phyloP scores from a whole-genome alignment of 2,113 vertebrate genomes.

The Pungitius pungitius region DNA sequence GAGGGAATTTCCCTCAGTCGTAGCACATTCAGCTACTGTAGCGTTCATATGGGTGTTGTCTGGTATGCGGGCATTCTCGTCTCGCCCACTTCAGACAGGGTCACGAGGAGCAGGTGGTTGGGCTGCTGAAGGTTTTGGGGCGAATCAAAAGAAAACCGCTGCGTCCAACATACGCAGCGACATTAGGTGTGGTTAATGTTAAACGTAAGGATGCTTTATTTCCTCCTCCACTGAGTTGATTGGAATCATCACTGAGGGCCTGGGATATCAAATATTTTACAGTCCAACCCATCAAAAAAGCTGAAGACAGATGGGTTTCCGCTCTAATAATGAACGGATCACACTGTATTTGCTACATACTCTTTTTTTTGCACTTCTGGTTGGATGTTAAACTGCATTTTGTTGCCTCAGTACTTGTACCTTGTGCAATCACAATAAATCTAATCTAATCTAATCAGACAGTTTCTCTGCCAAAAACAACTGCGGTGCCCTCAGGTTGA shows the following conservation, averaged over 20 bases:
- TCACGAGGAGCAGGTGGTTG: constrained; percentile 35
- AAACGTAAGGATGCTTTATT: not conserved
- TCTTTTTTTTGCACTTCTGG: too few species aligned
- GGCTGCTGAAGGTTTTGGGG: constrained; percentile 28
- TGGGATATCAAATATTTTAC: not conserved
- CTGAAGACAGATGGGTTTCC: not conserved
- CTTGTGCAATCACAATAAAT: too few species aligned
- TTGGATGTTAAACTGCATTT: too few species aligned
- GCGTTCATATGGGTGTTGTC: constrained; percentile 53
- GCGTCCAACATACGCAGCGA: not conserved
- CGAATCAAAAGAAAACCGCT: constrained; percentile 13
- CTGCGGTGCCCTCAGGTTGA: not conserved
- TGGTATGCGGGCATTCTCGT: constrained; percentile 37
- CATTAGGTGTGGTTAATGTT: not conserved
- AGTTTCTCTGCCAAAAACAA: not conserved
- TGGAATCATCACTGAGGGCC: not conserved
- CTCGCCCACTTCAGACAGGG: constrained; percentile 26
- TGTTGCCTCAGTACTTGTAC: too few species aligned
- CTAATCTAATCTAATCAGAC: too few species aligned
- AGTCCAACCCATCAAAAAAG: not conserved
- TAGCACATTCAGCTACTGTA: constrained; percentile 16
- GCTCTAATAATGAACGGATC: not conserved
- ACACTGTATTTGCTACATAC: not conserved
- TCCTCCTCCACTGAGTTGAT: not conserved
- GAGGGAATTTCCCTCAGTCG: constrained; percentile 33